Evolutionary conservation across 1,140 invertebrate species (phyloP), one percentile per base, ranked within the genome.

Genomic region (Camponotus pennsylvanicus): DNA sequence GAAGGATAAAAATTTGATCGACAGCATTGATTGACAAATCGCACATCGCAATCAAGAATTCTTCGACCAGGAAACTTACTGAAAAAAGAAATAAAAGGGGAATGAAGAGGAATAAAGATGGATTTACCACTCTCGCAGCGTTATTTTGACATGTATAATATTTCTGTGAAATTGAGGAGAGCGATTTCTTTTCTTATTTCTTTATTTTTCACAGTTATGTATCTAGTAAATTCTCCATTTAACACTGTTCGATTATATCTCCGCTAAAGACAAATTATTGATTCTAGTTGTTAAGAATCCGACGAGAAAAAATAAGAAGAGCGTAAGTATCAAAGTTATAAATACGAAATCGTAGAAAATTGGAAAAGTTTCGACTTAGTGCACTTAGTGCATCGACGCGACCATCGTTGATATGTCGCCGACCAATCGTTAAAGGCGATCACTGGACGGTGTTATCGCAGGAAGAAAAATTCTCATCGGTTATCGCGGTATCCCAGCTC

Each of bases 271-370:
- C 40, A 57, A 80, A 80, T 80, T 80, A 70, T 82, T 73, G 52
- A 27, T 45, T 82, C n/a, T 18, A 45, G 52, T 82, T 42, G 32
- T 42, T 83, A 27, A 32, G 63, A 75, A 86, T 71, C 52, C 55
- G 27, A 21, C 52, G 37, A 77, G 69, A 85, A 75, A 34, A 42
- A 86, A 86, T 84, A 84, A 67, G 63, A 83, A 78, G 73, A 71
- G 73, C 34, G 45, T 32, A 70, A 57, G 27, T 59, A 34, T 11
- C 9, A 76, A 67, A 73, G 87, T 91, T 91, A 94, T 93, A 94
- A 93, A 94, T 93, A 92, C 92, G 83, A 90, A 92, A 87, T 91
- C 82, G 79, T 91, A 87, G 91, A 88, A 94, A 94, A 94, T 94
- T 93, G 93, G 91, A 93, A 94, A 93, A 92, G 91, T 93, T 93